Evolutionary conservation across 2,888 invertebrate species (phyloP).

Genomic region (Nasonia oneida): DNA sequence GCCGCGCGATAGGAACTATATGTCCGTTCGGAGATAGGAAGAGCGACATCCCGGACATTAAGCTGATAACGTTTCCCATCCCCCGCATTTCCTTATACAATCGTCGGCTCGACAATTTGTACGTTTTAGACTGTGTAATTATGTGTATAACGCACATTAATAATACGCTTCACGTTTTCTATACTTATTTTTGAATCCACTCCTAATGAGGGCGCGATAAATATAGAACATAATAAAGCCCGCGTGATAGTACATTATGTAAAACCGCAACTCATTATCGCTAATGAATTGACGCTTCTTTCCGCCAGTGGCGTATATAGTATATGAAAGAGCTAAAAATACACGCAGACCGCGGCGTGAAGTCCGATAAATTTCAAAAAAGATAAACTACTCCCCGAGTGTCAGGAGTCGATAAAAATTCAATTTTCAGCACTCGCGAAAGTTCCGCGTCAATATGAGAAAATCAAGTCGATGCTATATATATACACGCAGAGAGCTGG

Average conservation of each 20-base stretch:
- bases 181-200: slow-evolving; percentile 16
- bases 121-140: slow-evolving; percentile 2
- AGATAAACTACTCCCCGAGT: not conserved
- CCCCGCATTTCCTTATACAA: slow-evolving; percentile 65
- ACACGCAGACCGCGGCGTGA: not conserved
- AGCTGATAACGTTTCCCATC: slow-evolving; percentile 72
- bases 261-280: not conserved
- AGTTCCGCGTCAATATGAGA: slow-evolving; percentile 24
- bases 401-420: slow-evolving; percentile 40
- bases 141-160: not conserved
- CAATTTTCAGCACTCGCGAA: slow-evolving; percentile 33
- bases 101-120: slow-evolving; percentile 20
- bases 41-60: slow-evolving; percentile 77
- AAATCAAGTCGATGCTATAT: slow-evolving; percentile 35
- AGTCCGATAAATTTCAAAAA: not conserved
- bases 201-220: not conserved
- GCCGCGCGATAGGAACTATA: slow-evolving; percentile 71
- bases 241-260: not conserved
- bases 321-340: not conserved
- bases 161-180: not conserved
- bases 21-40: slow-evolving; percentile 75
- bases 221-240: not conserved
- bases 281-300: not conserved
- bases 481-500: not conserved
- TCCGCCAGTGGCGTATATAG: not conserved